These are phyloP conservation scores for Chrysolina oricalcia DNA, from an alignment of 2,888 invertebrate species.

Conservation along the genomic window DNA sequence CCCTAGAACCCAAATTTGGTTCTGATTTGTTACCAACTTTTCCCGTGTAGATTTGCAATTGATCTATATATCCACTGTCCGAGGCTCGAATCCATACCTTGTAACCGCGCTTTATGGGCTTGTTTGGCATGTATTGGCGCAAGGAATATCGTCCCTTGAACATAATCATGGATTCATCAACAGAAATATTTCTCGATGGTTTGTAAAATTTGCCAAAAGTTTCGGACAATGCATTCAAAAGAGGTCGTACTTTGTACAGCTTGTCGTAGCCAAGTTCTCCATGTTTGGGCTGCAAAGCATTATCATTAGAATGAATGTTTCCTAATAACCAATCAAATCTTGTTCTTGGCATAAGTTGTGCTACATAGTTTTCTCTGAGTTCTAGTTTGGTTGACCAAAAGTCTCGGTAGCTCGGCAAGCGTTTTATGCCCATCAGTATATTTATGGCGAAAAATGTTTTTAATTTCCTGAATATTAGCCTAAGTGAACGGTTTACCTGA, in stretches of 20 bases:
- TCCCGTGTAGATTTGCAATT: conserved; percentile 24
- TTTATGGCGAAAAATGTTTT: conserved; percentile 26
- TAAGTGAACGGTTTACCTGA: not conserved
- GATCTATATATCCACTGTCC: conserved; percentile 15
- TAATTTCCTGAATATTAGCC: conserved; percentile 18
- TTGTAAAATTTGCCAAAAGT: conserved; percentile 25
- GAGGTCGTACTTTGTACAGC: conserved; percentile 56
- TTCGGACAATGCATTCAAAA: conserved; percentile 37
- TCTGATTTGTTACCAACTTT: conserved; percentile 17
- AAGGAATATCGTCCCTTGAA: conserved; percentile 48
- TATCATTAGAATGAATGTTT: conserved; percentile 54
- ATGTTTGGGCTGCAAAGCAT: conserved; percentile 49
- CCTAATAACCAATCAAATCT: conserved; percentile 38
- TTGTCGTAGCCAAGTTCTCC: conserved; percentile 52
- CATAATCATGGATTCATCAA: conserved; percentile 54
- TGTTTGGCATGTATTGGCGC: conserved; percentile 25
- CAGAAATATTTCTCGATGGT: conserved; percentile 37
- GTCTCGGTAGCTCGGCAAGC: conserved; percentile 25
- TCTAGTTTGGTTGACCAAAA: conserved; percentile 30
- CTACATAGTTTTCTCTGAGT: conserved; percentile 30
- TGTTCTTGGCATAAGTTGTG: conserved; percentile 25
- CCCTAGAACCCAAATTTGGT: conserved; percentile 21
- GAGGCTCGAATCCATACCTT: conserved; percentile 29
- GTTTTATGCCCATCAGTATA: too few species aligned
- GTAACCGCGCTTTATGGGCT: conserved; percentile 26